Evolutionary conservation across 2,888 invertebrate species (phyloP).

Genomic region (Magallana nippona): DNA sequence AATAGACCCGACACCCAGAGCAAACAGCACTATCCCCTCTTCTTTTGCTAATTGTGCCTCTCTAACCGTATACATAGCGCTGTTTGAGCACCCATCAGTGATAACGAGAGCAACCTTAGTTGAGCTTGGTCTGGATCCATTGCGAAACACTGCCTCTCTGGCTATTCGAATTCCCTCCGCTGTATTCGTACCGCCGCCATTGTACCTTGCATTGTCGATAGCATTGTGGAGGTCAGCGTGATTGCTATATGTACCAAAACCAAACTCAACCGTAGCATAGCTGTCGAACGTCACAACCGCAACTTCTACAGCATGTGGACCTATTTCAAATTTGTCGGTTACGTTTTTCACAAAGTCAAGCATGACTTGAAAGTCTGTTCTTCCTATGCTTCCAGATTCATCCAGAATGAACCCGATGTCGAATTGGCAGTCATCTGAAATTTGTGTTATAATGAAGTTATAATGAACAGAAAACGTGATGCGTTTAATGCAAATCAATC

Average conservation of each 20-base stretch:
- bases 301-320: constrained; percentile 42
- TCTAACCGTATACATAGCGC: constrained; percentile 17
- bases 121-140: constrained; percentile 37
- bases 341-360: constrained; percentile 48
- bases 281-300: constrained; percentile 46
- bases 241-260: constrained; percentile 42
- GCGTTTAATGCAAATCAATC: background rate
- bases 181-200: constrained; percentile 47
- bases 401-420: constrained; percentile 57
- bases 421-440: constrained; percentile 21
- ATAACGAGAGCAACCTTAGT: constrained; percentile 52
- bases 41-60: constrained; percentile 48
- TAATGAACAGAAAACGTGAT: background rate
- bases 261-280: constrained; percentile 40
- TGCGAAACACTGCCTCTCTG: constrained; percentile 5
- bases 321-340: constrained; percentile 39
- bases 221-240: constrained; percentile 39
- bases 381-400: constrained; percentile 55
- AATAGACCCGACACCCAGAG: constrained; percentile 50
- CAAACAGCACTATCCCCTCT: constrained; percentile 46
- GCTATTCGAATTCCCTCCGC: constrained; percentile 38
- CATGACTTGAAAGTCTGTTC: constrained; percentile 45
- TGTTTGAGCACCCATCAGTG: constrained; percentile 54
- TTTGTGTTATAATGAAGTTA: too few species aligned
- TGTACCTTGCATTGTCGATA: constrained; percentile 40